Percentiles rank a stretch among this genome's conserved stretches.
Evolutionary conservation across 2,113 vertebrate species (phyloP).

Genomic region (Eudyptes chrysolophus): DNA sequence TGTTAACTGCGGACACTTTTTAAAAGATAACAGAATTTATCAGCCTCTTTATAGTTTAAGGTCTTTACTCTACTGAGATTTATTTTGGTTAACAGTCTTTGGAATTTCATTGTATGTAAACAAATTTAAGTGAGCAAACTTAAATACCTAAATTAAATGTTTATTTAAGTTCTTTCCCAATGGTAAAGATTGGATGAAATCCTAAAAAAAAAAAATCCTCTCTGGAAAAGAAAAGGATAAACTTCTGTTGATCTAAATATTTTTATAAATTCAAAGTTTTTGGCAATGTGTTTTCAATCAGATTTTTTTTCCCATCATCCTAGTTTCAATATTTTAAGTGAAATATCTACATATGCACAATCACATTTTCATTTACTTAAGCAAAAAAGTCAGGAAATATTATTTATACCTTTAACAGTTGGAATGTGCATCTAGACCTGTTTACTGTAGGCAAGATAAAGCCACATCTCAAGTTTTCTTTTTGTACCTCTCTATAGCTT

Average conservation of each 20-base stretch:
- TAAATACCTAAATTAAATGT: not conserved
- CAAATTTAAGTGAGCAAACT: conserved; percentile 2
- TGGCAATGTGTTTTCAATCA: not conserved
- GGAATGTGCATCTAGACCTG: too few relatives aligned
- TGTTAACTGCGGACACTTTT: not conserved
- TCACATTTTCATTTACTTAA: not conserved
- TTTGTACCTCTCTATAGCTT: not conserved
- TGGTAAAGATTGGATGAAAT: not conserved
- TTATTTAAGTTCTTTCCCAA: not conserved
- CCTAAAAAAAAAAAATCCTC: not conserved
- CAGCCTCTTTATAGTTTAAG: not conserved
- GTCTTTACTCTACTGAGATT: not conserved
- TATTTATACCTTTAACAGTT: not conserved
- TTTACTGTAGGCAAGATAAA: not conserved
- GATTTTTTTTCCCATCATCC: not conserved
- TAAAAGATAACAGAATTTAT: not conserved
- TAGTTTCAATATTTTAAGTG: not conserved
- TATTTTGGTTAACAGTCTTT: conserved; percentile 37
- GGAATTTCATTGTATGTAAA: conserved; percentile 15
- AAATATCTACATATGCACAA: not conserved
- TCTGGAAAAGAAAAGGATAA: not conserved
- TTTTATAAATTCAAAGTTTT: not conserved
- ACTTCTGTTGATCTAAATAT: not conserved
- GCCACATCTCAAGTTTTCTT: not conserved
- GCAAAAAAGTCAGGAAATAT: not conserved